Conservation (phyloP, 2,113 vertebrate species). For the Equus przewalskii region DNA sequence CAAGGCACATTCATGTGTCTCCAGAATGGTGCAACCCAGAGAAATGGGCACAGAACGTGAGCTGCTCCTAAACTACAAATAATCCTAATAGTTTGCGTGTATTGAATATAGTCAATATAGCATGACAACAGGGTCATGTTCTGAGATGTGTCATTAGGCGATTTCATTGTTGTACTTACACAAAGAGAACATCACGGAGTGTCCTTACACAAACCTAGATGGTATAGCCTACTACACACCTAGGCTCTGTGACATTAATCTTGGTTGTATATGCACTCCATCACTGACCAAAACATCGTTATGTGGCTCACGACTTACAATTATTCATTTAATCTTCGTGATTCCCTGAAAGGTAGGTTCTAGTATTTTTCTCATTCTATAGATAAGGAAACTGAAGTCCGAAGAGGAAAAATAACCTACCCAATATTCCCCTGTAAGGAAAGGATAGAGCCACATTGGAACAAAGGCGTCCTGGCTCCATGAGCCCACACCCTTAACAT, state of each 20-base stretch:
- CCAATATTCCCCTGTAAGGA: not conserved
- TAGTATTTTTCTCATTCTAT: not conserved
- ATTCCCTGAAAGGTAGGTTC: not conserved
- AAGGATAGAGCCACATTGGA: not conserved
- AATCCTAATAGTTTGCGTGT: not conserved
- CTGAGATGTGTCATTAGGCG: no score
- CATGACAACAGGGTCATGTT: no score
- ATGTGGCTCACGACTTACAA: not conserved
- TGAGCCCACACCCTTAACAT: not conserved
- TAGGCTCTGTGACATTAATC: no score
- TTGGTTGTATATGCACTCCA: no score
- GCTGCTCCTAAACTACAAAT: not conserved
- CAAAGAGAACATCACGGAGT: no score
- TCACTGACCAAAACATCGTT: no score
- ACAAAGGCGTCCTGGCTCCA: not conserved
- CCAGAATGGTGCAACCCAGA: not conserved
- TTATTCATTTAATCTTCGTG: not conserved
- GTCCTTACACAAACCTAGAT: no score
- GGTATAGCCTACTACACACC: no score
- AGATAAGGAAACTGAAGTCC: not conserved
- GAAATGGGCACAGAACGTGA: not conserved
- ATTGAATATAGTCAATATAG: no score
- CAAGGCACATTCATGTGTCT: not conserved
- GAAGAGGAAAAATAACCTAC: not conserved
- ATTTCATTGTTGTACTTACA: no score